A percentile compares a stretch with the other conserved stretches of the same genome.
Evolutionary conservation across 1,140 invertebrate genomes (phyloP).

Genomic region (Magallana gigas): DNA sequence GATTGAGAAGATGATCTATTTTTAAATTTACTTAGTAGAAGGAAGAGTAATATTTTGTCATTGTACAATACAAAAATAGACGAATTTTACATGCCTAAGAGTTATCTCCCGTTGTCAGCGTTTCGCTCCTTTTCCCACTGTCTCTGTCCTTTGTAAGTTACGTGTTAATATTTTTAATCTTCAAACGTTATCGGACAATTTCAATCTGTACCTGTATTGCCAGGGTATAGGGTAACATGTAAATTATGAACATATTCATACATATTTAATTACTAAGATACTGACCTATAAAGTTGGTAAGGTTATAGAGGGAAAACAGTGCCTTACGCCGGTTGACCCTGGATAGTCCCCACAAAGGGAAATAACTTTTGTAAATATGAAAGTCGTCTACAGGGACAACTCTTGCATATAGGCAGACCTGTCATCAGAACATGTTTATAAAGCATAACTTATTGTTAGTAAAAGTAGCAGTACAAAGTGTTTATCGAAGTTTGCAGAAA

Average conservation of each 20-base stretch:
- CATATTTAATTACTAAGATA: not conserved
- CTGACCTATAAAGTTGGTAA: conserved; percentile 4
- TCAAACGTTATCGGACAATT: not conserved
- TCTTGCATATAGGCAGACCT: not conserved
- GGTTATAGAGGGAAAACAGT: not conserved
- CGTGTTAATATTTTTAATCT: not conserved
- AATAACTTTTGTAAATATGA: not conserved
- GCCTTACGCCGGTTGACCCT: not conserved
- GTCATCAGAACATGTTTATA: conserved; percentile 7
- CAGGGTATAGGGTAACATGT: not conserved
- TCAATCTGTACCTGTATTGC: not conserved
- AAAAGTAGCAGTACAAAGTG: not conserved
- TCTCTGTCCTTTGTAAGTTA: not conserved
- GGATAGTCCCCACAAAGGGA: not conserved
- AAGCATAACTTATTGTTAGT: not conserved
- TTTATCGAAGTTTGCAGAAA: not conserved
- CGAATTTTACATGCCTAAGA: not conserved
- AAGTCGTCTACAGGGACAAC: not conserved
- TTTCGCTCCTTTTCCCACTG: not conserved
- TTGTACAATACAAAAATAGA: too few species aligned
- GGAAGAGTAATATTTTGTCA: too few species aligned
- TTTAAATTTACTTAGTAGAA: not conserved
- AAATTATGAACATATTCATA: conserved; percentile 17
- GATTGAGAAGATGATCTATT: conserved; percentile 1
- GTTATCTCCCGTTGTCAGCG: conserved; percentile 13